Conservation (phyloP, 2,113 vertebrate genomes). For the Pelmatolapia mariae region DNA sequence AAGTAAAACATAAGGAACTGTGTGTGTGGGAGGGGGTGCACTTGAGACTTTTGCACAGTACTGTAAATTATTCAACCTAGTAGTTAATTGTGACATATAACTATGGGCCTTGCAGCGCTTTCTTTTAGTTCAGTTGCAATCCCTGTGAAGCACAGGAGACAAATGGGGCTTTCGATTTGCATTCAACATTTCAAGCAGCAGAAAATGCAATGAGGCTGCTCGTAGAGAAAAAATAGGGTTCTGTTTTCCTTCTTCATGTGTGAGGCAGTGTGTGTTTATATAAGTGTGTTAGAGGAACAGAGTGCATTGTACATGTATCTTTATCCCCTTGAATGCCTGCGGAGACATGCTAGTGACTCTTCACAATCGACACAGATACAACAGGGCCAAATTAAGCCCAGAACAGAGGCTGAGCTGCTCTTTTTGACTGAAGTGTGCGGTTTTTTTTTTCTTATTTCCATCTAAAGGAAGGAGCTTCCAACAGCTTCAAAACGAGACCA, state of each 20-base stretch:
- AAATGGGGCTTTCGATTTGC: conserved; percentile 28
- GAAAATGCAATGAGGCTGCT: neutral
- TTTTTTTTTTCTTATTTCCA: neutral
- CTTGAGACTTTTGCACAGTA: neutral
- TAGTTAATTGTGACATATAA: conserved; percentile 2
- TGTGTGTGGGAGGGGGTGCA: neutral
- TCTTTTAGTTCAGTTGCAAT: conserved; percentile 9
- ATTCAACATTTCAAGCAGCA: neutral
- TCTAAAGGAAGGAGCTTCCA: neutral
- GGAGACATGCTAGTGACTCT: conserved; percentile 46
- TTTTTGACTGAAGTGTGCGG: neutral
- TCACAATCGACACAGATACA: conserved; percentile 54
- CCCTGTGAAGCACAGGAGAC: conserved; percentile 17
- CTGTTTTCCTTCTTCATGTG: conserved; percentile 3
- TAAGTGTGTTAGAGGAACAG: neutral
- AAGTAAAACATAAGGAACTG: neutral
- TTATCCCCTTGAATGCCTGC: conserved; percentile 35
- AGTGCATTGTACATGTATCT: conserved; percentile 2
- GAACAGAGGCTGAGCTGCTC: conserved; percentile 46
- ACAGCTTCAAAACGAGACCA: conserved; percentile 8
- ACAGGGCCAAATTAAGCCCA: conserved; percentile 54
- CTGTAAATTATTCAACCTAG: conserved; percentile 1
- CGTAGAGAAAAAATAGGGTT: conserved; percentile 6
- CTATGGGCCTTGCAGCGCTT: conserved; percentile 6
- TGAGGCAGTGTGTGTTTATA: neutral